A percentile compares a stretch with the other conserved stretches of the same genome.
These are phyloP conservation scores for Syngnathus rostellatus DNA, from an alignment of 2,797 vertebrate species.

Conservation along the genomic window DNA sequence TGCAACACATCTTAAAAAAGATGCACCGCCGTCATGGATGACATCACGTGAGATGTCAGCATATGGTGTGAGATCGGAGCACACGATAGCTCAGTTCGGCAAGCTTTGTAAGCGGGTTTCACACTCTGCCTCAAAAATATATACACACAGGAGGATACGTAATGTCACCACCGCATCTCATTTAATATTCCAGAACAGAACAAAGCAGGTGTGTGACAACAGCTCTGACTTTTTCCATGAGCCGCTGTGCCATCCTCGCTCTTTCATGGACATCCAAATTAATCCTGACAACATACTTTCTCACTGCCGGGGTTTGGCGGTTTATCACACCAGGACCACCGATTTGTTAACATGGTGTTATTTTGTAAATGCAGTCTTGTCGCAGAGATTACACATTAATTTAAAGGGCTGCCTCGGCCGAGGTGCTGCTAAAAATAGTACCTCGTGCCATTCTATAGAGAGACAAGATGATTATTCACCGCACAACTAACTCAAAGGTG, in stretches of 20 bases:
- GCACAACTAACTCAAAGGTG: neutral
- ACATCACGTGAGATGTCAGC: neutral
- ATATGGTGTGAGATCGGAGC: neutral
- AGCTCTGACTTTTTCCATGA: neutral
- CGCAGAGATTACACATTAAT: neutral
- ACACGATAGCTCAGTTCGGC: no score
- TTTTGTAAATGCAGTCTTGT: neutral
- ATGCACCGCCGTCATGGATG: neutral
- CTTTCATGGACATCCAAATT: neutral
- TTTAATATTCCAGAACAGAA: neutral
- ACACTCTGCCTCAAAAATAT: no score
- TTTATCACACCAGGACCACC: neutral
- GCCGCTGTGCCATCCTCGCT: neutral
- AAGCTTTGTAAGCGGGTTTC: no score
- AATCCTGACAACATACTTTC: conserved; percentile 2
- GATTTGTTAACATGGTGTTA: neutral
- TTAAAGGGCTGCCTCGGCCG: neutral
- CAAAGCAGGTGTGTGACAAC: neutral
- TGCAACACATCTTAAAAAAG: neutral
- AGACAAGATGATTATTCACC: neutral
- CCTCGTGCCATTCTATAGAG: neutral
- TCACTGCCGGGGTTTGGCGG: neutral
- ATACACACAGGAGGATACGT: neutral
- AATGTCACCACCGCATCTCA: neutral
- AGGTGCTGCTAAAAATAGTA: conserved; percentile 4